Evolutionary conservation across 2,113 vertebrate genomes (phyloP).

Genomic region (Gracilinanus agilis): DNA sequence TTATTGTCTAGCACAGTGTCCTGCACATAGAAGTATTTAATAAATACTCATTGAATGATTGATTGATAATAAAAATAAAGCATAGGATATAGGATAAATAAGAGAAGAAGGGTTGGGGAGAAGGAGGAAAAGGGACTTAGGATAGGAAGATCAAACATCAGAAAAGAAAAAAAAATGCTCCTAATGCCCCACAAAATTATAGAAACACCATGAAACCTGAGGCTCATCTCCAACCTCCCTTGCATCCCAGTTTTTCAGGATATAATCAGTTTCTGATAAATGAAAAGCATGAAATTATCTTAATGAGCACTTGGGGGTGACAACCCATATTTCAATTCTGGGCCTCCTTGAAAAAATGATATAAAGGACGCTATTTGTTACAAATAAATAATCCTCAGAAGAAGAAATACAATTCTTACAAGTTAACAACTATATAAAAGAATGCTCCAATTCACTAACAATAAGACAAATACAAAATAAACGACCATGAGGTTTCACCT

Average conservation of each 20-base stretch:
- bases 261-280: not conserved
- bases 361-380: not conserved
- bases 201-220: not conserved
- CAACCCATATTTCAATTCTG: not conserved
- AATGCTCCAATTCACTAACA: not conserved
- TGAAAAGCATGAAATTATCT: not conserved
- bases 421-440: not conserved
- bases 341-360: not conserved
- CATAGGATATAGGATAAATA: no score
- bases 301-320: not conserved
- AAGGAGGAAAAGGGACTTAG: no score
- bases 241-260: not conserved
- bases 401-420: not conserved
- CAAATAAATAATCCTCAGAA: not conserved
- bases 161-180: no score
- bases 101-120: no score
- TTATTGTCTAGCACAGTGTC: not conserved
- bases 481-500: not conserved
- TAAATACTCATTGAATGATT: no score
- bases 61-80: no score
- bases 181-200: not conserved
- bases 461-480: not conserved
- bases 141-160: no score
- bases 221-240: not conserved
- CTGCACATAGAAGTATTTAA: no score